Conservation (phyloP, 2,797 vertebrate species). For the Benthosema pterotum region DNA sequence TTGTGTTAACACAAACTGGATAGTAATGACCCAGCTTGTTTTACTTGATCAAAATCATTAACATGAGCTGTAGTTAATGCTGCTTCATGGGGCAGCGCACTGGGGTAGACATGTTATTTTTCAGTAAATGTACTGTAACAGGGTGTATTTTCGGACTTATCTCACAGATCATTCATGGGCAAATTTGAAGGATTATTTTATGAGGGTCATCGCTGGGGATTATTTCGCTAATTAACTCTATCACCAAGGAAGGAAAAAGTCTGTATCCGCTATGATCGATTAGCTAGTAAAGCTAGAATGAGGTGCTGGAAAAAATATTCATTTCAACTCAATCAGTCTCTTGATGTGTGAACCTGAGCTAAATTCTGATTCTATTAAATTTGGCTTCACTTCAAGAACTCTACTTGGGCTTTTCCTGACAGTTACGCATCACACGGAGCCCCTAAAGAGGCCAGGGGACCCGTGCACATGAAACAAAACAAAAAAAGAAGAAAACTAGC, state of each 20-base stretch:
- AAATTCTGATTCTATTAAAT: slow-evolving; percentile 60
- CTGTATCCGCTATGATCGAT: slow-evolving; percentile 17
- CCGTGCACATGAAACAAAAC: slow-evolving; percentile 30
- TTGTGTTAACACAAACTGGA: slow-evolving; percentile 33
- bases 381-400: slow-evolving; percentile 62
- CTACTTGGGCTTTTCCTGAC: slow-evolving; percentile 36
- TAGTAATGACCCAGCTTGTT: slow-evolving; percentile 11
- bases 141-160: slow-evolving; percentile 19
- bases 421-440: slow-evolving; percentile 39
- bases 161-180: slow-evolving; percentile 7
- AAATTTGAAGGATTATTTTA: slow-evolving; percentile 25
- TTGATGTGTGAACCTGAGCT: slow-evolving; percentile 63
- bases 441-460: slow-evolving; percentile 37
- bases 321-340: slow-evolving; percentile 41
- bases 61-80: slow-evolving; percentile 16
- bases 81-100: slow-evolving; percentile 13
- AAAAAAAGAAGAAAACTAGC: slow-evolving; percentile 23
- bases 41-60: slow-evolving; percentile 20
- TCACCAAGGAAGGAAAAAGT: slow-evolving; percentile 35
- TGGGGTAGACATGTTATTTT: neutral
- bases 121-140: neutral
- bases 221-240: slow-evolving; percentile 25
- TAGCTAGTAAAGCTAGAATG: slow-evolving; percentile 50
- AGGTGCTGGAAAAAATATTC: slow-evolving; percentile 47
- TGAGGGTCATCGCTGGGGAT: slow-evolving; percentile 27